Evolutionary conservation across 2,113 vertebrate species (phyloP), one percentile per base, ranked within the genome.

Genomic region (Manacus vitellinus): DNA sequence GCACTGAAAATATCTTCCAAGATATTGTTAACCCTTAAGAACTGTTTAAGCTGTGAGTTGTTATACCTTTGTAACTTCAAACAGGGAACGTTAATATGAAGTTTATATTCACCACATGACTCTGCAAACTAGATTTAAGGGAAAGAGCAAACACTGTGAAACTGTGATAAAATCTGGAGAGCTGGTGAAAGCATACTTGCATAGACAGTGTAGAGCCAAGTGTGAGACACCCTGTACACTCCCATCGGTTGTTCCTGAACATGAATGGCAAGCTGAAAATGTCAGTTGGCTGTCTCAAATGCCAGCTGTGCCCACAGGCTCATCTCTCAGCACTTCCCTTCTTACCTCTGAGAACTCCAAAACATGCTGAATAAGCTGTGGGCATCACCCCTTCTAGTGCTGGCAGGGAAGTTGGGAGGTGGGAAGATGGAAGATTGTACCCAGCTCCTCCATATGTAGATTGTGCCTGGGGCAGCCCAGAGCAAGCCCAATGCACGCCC

Each of bases 401-500:
- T 89, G 39, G 15, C 37, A 71, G 44, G 65, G 28, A 61, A 49
- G 17, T 2, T 10, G 5, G 30, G 43, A 46, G 47, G 20, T 3
- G 3, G 31, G 44, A 77, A 85, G 62, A 15, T 0, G 5, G 37
- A n/a, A 73, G 31, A 1, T 33, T 0, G 1, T 18, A 43, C 35
- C 58, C 63, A 47, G 27, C 25, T 76, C 18, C 41, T 92, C 82
- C 24, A 4, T 8, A 5, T 1, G 6, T 20, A 23, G 56, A 5
- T 44, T 63, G 39, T 31, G 37, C 30, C n/a, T 44, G 62, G 19
- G 31, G 9, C 58, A 92, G 33, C 22, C 6, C 17, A 18, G 19
- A 30, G n/a, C 2, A 4, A 74, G 43, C n/a, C 65, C 2, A 0
- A 5, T 0, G 2, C 12, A 12, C 3, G 14, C 21, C 24, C 72